Base-by-base conservation (phyloP, 2,888 invertebrate genomes). In the Idaea biselata region DNA sequence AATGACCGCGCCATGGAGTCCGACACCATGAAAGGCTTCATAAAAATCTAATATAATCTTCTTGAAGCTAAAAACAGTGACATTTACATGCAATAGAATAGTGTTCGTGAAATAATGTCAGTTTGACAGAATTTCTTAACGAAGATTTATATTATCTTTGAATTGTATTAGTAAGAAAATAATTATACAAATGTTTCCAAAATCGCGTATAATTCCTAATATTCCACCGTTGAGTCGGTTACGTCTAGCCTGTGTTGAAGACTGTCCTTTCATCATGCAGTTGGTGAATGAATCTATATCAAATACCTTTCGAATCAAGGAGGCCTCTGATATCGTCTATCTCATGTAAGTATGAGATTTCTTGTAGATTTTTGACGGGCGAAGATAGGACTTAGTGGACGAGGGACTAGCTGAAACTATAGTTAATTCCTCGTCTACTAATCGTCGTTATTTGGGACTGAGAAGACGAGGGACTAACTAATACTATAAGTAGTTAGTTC, bases 311-410 rank as follows among this genome's bases (percentile, higher is more conserved):
- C 81, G 88, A 25, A 73, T 88, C n/a, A 55, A 68, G 1, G 65
- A 70, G 0, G n/a, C 62, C 1, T 58, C 68, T 16, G 84, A 87
- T 64, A 65, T 91, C 11, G 68, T 68, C 1, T 78, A 82, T 62
- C 78, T 90, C 58, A 85, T 91, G 91, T 91, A 63, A 84, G 87
- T 73, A 60, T n/a, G n/a, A n/a, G n/a, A n/a, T n/a, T n/a, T n/a
- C n/a, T n/a, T n/a, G n/a, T n/a, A n/a, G n/a, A n/a, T n/a, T n/a
- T n/a, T n/a, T n/a, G n/a, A n/a, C n/a, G n/a, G n/a, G n/a, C n/a
- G n/a, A n/a, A n/a, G n/a, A n/a, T n/a, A n/a, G n/a, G n/a, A n/a
- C n/a, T n/a, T n/a, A n/a, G n/a, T n/a, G n/a, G n/a, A n/a, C n/a
- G n/a, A n/a, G n/a, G n/a, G n/a, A n/a, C n/a, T n/a, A n/a, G n/a